A percentile compares a stretch with the other conserved stretches of the same genome.
Conservation (phyloP, 2,797 vertebrate genomes). For the Smutsia temminckii region DNA sequence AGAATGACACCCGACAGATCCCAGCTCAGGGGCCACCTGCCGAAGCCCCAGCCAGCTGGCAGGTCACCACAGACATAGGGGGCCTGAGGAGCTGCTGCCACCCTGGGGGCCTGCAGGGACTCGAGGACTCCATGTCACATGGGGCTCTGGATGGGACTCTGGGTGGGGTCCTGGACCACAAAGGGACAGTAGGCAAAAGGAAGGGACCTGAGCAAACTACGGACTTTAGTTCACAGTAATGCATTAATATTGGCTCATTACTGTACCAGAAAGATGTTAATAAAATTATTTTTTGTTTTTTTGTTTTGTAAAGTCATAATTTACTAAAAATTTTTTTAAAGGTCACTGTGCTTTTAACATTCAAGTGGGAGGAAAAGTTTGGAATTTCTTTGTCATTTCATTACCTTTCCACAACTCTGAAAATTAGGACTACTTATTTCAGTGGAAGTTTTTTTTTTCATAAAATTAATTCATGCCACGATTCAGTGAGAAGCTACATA, state of each 20-base stretch:
- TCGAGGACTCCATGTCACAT: accelerated
- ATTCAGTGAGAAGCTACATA: not conserved
- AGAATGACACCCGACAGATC: not conserved
- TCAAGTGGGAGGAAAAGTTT: not conserved
- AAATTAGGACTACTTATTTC: not conserved
- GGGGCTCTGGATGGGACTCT: not conserved
- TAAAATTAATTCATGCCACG: not conserved
- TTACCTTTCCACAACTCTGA: not conserved
- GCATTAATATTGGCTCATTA: not conserved
- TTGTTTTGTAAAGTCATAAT: not conserved
- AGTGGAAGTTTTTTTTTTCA: not conserved
- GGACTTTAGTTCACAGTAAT: not conserved
- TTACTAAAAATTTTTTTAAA: not conserved
- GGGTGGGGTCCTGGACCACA: too few relatives aligned
- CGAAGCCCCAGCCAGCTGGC: too few relatives aligned
- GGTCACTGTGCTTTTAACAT: not conserved
- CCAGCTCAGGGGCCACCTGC: not conserved
- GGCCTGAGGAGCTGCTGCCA: not conserved
- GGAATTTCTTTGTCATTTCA: not conserved
- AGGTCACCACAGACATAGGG: not conserved
- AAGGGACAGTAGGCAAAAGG: not conserved
- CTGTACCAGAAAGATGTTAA: not conserved
- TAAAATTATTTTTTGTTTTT: not conserved
- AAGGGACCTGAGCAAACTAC: not conserved
- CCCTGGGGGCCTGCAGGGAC: not conserved